These are phyloP conservation scores for Anticlea derivata DNA, from an alignment of 2,888 invertebrate genomes.

Conservation along the genomic window DNA sequence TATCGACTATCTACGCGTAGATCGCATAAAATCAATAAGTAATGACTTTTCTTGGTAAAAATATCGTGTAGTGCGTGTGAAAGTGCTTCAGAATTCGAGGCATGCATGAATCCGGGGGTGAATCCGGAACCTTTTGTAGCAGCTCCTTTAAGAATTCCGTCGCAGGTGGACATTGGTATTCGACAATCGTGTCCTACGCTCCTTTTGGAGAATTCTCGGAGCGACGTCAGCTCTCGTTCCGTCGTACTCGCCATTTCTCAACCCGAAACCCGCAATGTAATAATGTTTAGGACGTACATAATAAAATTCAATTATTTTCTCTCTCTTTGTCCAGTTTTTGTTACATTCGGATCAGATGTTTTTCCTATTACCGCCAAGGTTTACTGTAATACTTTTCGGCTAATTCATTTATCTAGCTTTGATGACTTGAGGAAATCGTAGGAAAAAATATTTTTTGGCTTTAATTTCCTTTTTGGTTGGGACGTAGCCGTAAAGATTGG, in stretches of 20 bases:
- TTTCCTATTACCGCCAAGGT: conserved; percentile 42
- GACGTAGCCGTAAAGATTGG: neutral
- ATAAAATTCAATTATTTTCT: conserved; percentile 61
- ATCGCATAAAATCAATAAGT: conserved; percentile 34
- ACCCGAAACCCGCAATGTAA: conserved; percentile 52
- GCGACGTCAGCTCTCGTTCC: conserved; percentile 49
- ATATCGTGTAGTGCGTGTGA: conserved; percentile 28
- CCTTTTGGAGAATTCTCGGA: conserved; percentile 45
- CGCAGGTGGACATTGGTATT: conserved; percentile 60
- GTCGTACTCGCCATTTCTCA: conserved; percentile 44
- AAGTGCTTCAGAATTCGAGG: conserved; percentile 40
- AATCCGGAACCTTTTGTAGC: conserved; percentile 46
- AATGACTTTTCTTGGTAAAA: conserved; percentile 29
- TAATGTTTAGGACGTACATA: conserved; percentile 52
- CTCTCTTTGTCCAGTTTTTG: conserved; percentile 45
- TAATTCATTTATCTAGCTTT: conserved; percentile 44
- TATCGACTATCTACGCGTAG: conserved; percentile 24
- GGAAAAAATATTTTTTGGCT: conserved; percentile 13
- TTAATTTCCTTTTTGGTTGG: conserved; percentile 16
- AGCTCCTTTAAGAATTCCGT: conserved; percentile 46
- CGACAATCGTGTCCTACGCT: conserved; percentile 46
- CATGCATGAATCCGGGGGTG: conserved; percentile 42
- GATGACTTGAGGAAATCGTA: conserved; percentile 1
- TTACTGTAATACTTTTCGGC: conserved; percentile 45
- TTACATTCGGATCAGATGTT: conserved; percentile 44